Conservation (phyloP, 2,797 vertebrate genomes). For the Erpetoichthys calabaricus region DNA sequence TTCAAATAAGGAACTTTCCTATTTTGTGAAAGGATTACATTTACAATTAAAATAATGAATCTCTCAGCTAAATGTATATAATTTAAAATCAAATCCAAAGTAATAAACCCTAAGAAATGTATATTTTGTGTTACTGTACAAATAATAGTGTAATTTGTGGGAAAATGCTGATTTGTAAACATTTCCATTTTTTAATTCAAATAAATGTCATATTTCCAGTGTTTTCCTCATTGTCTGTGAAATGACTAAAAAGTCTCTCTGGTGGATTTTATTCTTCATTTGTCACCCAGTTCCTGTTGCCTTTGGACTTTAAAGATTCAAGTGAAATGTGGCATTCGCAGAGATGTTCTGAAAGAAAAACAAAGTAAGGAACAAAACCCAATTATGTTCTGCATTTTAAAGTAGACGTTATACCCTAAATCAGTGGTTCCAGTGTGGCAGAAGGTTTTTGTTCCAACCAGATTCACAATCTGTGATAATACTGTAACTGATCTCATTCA, state of each 20-base stretch:
- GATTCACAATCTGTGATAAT: too few species aligned
- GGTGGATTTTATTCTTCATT: conserved; percentile 26
- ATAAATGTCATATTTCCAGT: conserved; percentile 14
- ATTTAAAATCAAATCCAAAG: conserved; percentile 32
- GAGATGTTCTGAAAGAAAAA: conserved; percentile 43
- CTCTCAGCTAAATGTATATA: conserved; percentile 17
- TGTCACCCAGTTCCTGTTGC: conserved; percentile 14
- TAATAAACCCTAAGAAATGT: conserved; percentile 24
- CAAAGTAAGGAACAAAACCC: not conserved
- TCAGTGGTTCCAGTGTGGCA: too few species aligned
- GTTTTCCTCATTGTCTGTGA: conserved; percentile 25
- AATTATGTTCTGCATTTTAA: too few species aligned
- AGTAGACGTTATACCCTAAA: too few species aligned
- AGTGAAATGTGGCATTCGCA: conserved; percentile 46
- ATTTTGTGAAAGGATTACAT: conserved; percentile 14
- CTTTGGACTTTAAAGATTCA: conserved; percentile 23
- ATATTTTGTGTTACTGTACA: conserved; percentile 23
- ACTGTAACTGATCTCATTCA: too few species aligned
- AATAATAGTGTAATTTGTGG: conserved; percentile 15
- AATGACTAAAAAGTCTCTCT: conserved; percentile 21
- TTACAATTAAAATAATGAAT: conserved; percentile 17
- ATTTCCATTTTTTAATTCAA: conserved; percentile 29
- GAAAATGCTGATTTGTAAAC: conserved; percentile 32
- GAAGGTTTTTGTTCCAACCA: too few species aligned
- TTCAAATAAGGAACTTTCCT: conserved; percentile 3